Base-by-base conservation (phyloP, 2,797 vertebrate genomes). In the Thunnus albacares region DNA sequence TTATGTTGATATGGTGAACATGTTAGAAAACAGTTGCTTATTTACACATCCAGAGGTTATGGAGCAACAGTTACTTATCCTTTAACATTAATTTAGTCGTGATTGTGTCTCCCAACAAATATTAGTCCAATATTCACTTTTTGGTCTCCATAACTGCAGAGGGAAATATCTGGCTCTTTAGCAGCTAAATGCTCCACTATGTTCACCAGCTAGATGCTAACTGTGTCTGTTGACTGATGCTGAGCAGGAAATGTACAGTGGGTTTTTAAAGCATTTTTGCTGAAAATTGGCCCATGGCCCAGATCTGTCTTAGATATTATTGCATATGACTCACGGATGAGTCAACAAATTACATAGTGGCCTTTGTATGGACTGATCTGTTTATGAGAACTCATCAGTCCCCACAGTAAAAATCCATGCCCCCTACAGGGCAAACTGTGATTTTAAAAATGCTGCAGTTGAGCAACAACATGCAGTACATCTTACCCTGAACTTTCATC, bases 291-390 rank as follows among this genome's bases (percentile, higher is more conserved):
- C 38, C 52, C 72, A 57, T 65, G 58, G 49, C 61, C 60, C 28
- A 56, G 83, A 79, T 82, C 56, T 28, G 51, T 47, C 38, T 62
- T 57, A 47, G 75, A 81, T 65, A 73, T 84, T 61, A 81, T 60
- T 79, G 52, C 38, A 70, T 28, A 56, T 81, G 82, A 89, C 65
- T 89, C 83, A 82, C 3, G 20, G 62, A 82, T 77, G 81, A 91
- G 73, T 89, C 77, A 87, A 76, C 67, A 80, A 62, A 83, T 81
- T 49, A 65, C 33, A 6, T 38, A 28, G 60, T 77, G 61, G 78
- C 78, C 77, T 86, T 84, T 79, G 18, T 41, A 59, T 58, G 65
- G 58, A 62, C 51, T 80, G 41, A 79, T 89, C 22, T 76, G 79
- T 86, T 87, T 81, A 79, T 68, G 77, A 80, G 70, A 71, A 67